Evolutionary conservation across 2,113 vertebrate genomes (phyloP).

Genomic region (Pitta sordida): DNA sequence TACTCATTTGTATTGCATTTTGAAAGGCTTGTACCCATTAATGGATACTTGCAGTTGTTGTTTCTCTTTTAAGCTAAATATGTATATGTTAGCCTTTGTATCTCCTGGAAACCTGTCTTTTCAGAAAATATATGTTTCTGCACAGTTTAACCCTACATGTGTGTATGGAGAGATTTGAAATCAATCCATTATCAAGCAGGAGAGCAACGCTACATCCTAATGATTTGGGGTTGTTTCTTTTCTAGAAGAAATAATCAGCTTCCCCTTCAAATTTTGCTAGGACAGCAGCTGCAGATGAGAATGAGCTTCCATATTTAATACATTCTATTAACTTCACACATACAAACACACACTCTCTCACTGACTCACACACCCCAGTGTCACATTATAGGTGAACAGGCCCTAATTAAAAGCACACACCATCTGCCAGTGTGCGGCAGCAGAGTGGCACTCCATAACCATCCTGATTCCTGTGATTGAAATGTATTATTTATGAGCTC

Average conservation of each 20-base stretch:
- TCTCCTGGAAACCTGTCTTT: background rate
- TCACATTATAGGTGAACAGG: slow-evolving; percentile 58
- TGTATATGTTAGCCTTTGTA: background rate
- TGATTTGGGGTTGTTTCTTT: background rate
- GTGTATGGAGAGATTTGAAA: background rate
- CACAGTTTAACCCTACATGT: background rate
- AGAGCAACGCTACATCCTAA: background rate
- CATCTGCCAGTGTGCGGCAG: slow-evolving; percentile 39
- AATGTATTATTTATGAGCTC: slow-evolving; percentile 50
- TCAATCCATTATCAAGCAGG: background rate
- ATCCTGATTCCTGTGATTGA: background rate
- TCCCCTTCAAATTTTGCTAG: slow-evolving; percentile 21
- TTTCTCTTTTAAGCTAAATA: background rate
- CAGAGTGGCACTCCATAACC: slow-evolving; percentile 52
- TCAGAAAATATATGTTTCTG: background rate
- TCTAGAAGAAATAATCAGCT: slow-evolving; percentile 23
- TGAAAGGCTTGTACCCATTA: background rate
- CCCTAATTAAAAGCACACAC: slow-evolving; percentile 58
- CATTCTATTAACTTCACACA: slow-evolving; percentile 58
- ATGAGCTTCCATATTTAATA: slow-evolving; percentile 55
- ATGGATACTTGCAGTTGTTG: background rate
- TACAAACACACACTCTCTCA: background rate
- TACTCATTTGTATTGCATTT: background rate
- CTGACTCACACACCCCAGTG: background rate
- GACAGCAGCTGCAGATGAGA: slow-evolving; percentile 51